Conservation (phyloP, 2,113 vertebrate species). For the Tetrao urogallus region DNA sequence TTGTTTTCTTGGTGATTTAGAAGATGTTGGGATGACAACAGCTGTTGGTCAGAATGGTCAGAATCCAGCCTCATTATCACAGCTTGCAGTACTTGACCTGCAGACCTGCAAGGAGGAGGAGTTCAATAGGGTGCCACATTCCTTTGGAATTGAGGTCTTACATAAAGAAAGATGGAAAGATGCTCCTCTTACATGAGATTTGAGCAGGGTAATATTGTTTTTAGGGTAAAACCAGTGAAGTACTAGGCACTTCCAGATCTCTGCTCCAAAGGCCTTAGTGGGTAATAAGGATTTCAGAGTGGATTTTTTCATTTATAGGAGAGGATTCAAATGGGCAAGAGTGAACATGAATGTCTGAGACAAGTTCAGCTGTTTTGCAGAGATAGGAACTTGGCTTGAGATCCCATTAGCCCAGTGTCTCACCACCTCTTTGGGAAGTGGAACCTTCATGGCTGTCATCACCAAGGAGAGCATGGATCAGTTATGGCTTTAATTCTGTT, state of each 20-base stretch:
- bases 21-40: slow-evolving; percentile 61
- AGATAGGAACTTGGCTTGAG: not conserved
- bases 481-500: not conserved
- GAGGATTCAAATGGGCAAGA: not conserved
- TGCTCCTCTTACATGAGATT: not conserved
- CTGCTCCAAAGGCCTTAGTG: not conserved
- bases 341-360: not conserved
- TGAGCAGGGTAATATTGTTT: not conserved
- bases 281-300: not conserved
- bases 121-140: slow-evolving; percentile 55
- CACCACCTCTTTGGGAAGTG: not conserved
- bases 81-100: slow-evolving; percentile 67
- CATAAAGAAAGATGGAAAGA: not conserved
- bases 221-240: not conserved
- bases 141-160: slow-evolving; percentile 45
- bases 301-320: not conserved
- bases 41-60: slow-evolving; percentile 66
- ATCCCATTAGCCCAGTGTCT: not conserved
- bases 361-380: not conserved
- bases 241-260: not conserved
- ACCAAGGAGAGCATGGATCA: not conserved
- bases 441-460: not conserved
- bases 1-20: slow-evolving; percentile 54
- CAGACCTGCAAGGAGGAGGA: slow-evolving; percentile 62
- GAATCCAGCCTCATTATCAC: slow-evolving; percentile 58